Base-by-base conservation (phyloP, 2,888 invertebrate species). In the Odontocerum albicorne region DNA sequence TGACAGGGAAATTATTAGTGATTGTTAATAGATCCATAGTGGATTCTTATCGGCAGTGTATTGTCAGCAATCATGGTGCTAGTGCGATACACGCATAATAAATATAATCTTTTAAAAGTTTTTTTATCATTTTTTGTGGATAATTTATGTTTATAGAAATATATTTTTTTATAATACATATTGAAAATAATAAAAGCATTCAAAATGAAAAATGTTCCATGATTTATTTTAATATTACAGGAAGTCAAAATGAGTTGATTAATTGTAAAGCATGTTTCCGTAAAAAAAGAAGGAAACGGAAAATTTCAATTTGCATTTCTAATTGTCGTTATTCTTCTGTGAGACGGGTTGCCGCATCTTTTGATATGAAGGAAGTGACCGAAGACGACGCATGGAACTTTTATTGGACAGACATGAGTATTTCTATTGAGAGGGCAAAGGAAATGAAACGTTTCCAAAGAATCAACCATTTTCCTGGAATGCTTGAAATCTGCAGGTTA, bases 381-480 rank as follows among this genome's bases (percentile, higher is more conserved):
- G 92, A 92, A 63, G 83, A 84, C 42, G 90, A 91, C 55, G 83
- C 86, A 47, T 96, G 95, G 95, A 91, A 92, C 69, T 82, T 96
- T 62, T 90, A 88, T 66, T 96, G 95, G 95, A 90, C 91, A 0
- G 95, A 95, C 68, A 83, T 88, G 65, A 88, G 90, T 62, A 87
- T 95, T 15, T 88, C 92, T 7, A 83, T 92, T 2, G 93, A 94
- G 65, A 73, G 90, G 47, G 92, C 90, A 40, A 93, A 93, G 71
- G 91, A 91, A 64, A 92, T 96, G 92, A 93, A 92, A 71, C 80
- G 92, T 59, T 96, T 88, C 71, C 89, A 95, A 75, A 88, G 92
- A 68, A 90, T 95, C 57, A 96, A 96, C 70, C 95, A 96, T 72
- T 96, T 94, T 69, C 94, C 94, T 1, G 92, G 92, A 49, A 92